Conservation (phyloP, 2,888 invertebrate genomes). For the Cosmia pyralina region DNA sequence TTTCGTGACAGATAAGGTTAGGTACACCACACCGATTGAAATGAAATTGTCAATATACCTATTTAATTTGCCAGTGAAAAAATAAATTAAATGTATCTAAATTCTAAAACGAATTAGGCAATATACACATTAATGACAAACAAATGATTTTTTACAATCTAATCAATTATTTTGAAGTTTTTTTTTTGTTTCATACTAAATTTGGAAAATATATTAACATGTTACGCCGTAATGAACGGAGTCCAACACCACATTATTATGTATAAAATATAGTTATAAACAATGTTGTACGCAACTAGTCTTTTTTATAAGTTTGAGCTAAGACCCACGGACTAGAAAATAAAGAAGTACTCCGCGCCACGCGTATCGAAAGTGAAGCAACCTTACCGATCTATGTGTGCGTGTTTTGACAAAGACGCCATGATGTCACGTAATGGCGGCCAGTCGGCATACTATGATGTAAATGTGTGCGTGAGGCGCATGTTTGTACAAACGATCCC, state of each 20-base stretch:
- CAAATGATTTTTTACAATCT: background rate
- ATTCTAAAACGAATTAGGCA: background rate
- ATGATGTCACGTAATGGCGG: too few relatives aligned
- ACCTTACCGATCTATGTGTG: too few relatives aligned
- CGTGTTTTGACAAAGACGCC: too few relatives aligned
- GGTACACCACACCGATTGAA: background rate
- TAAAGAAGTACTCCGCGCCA: too few relatives aligned
- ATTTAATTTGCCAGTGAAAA: background rate
- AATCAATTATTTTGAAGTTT: background rate
- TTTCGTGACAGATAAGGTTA: background rate
- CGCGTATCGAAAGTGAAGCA: too few relatives aligned
- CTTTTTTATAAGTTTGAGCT: constrained; percentile 66
- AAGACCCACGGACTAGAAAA: too few relatives aligned
- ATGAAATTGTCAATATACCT: background rate
- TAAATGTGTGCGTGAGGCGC: too few relatives aligned
- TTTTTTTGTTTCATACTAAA: background rate
- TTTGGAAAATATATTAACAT: background rate
- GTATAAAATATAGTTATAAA: constrained; percentile 65
- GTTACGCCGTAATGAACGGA: constrained; percentile 41
- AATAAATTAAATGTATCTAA: background rate
- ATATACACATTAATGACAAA: background rate
- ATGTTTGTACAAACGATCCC: too few relatives aligned
- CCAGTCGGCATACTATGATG: too few relatives aligned
- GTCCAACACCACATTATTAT: constrained; percentile 47
- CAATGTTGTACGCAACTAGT: constrained; percentile 80